Percentiles rank a stretch among this genome's conserved stretches.
These are phyloP conservation scores for Synergus umbraculus DNA, from an alignment of 2,888 invertebrate genomes.

Conservation along the genomic window DNA sequence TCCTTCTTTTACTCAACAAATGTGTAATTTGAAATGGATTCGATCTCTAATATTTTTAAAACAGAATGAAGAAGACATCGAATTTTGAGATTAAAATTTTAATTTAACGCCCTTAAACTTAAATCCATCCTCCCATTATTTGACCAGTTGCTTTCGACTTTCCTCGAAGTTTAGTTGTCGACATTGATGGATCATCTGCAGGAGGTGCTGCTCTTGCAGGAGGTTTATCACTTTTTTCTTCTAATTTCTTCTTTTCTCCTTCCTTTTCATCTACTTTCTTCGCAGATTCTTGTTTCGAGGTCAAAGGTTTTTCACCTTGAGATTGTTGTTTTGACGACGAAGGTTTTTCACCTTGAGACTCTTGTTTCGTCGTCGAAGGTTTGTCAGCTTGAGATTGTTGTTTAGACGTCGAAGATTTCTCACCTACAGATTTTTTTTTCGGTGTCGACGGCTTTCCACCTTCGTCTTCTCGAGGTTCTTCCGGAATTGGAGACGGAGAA, in stretches of 20 bases:
- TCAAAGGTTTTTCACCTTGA: conserved; percentile 44
- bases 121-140: conserved; percentile 87
- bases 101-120: conserved; percentile 53
- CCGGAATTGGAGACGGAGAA: conserved; percentile 81
- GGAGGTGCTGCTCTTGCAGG: not conserved
- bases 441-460: conserved; percentile 59
- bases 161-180: conserved; percentile 79
- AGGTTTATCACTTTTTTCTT: conserved; percentile 48
- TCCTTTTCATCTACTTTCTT: conserved; percentile 41
- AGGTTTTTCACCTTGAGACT: conserved; percentile 61
- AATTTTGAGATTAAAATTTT: too few relatives aligned
- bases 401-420: too few relatives aligned
- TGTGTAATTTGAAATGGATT: too few relatives aligned
- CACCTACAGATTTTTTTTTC: conserved; percentile 29
- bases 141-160: conserved; percentile 87
- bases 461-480: conserved; percentile 79
- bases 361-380: conserved; percentile 58
- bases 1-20: too few relatives aligned
- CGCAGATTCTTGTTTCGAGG: conserved; percentile 51
- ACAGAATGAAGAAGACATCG: too few relatives aligned
- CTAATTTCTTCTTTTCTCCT: conserved; percentile 55
- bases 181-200: conserved; percentile 61
- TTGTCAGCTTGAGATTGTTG: conserved; percentile 63
- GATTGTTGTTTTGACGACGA: conserved; percentile 50
- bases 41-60: too few relatives aligned